These are phyloP conservation scores for Phodopus roborovskii DNA, from an alignment of 2,113 vertebrate genomes.

Conservation along the genomic window DNA sequence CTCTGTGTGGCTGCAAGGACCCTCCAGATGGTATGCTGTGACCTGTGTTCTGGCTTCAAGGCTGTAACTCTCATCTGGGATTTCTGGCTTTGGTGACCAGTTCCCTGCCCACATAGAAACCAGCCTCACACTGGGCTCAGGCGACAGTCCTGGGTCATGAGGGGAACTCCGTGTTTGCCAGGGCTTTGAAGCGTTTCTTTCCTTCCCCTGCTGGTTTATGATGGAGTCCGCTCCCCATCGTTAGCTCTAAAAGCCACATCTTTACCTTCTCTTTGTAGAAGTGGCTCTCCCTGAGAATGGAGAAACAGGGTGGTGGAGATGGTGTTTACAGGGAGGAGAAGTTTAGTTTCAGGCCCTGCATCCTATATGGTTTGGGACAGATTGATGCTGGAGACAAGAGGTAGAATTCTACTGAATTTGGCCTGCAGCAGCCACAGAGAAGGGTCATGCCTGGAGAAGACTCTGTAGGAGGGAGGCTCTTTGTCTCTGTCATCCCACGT, in stretches of 20 bases:
- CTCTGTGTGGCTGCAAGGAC: neutral
- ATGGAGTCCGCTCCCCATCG: neutral
- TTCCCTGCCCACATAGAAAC: neutral
- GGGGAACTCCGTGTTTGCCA: neutral
- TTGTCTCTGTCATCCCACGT: neutral
- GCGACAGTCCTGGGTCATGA: neutral
- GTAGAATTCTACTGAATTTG: neutral
- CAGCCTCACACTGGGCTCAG: neutral
- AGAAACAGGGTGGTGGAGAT: neutral
- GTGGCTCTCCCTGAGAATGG: neutral
- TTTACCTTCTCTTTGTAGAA: neutral
- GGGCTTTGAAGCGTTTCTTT: neutral
- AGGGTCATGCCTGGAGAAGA: neutral
- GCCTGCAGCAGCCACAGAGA: neutral
- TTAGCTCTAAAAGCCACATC: neutral
- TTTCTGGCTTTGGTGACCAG: neutral
- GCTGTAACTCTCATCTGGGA: neutral
- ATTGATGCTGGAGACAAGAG: neutral
- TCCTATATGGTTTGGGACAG: neutral
- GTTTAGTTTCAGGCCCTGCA: neutral
- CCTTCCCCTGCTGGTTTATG: neutral
- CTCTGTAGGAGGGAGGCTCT: neutral
- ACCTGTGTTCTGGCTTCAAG: neutral
- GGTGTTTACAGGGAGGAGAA: accelerated
- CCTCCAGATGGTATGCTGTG: neutral